Base-by-base conservation (phyloP, 2,113 vertebrate genomes). In the Myxocyprinus asiaticus region DNA sequence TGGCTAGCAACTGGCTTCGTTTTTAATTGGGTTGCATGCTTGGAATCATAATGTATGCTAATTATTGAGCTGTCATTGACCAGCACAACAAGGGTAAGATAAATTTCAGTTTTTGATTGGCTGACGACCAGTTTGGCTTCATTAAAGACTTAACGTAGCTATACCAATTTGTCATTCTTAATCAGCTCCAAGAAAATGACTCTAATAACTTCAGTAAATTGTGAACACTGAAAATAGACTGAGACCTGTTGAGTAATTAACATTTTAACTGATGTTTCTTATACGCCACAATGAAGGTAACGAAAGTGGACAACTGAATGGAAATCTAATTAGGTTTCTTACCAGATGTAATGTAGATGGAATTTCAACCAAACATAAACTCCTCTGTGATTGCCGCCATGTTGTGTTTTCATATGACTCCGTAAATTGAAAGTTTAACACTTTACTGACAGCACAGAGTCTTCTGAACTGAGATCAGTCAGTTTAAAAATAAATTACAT, bases 81-180 rank as follows among this genome's bases (percentile, higher is more conserved):
- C 45, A 55, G 63, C 53, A 42, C 22, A 79, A 64, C 65, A 55
- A 47, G 42, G 55, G 11, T 14, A 56, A 15, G 69, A 79, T 75
- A 50, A 70, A 76, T 75, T 17, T 51, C 4, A 11, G 55, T 8
- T 44, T 63, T 15, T 64, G 73, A 80, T 47, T 77, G 82, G 53
- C 66, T 61, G 72, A 33, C 12, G 42, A 62, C 33, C 66, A 65
- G 75, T 65, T 65, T 22, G n/a, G 51, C 67, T 9, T 59, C 22
- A 61, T 80, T 76, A 72, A 59, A 59, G 66, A 22, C 9, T 76
- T 56, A 72, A 64, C 63, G 67, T n/a, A 55, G 79, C 61, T 51
- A 53, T 48, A 53, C 67, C 73, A 67, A 70, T 79, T 80, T 76
- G 77, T 68, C 72, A 71, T 67, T 70, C 53, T 83, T 72, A 83